Evolutionary conservation across 2,113 vertebrate species (phyloP).

Genomic region (Catharus minimus): DNA sequence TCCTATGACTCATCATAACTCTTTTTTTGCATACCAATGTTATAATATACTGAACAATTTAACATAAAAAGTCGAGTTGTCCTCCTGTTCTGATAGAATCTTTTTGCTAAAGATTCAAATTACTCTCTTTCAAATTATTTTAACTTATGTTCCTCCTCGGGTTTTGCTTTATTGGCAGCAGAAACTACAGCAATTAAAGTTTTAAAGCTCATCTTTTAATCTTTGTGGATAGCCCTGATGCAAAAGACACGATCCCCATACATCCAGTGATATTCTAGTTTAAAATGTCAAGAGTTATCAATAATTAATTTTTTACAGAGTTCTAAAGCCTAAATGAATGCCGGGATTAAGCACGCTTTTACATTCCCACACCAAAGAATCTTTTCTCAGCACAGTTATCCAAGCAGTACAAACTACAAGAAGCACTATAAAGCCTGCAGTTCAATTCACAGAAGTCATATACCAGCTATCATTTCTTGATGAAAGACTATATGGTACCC

Average conservation of each 20-base stretch:
- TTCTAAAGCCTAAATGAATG: neutral
- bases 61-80: conserved; percentile 7
- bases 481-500: neutral
- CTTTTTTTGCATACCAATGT: conserved; percentile 20
- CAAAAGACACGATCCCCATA: neutral
- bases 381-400: neutral
- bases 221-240: neutral
- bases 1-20: conserved; percentile 56
- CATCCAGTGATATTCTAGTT: neutral
- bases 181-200: neutral
- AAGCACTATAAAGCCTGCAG: neutral
- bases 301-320: neutral
- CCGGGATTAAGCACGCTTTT: neutral
- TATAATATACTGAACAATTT: neutral
- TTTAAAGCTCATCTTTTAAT: neutral
- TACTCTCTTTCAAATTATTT: neutral
- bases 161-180: neutral
- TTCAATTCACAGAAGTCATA: neutral
- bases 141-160: neutral
- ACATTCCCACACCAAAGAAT: neutral
- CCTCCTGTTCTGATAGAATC: neutral
- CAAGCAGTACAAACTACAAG: neutral
- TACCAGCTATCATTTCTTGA: neutral
- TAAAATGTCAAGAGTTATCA: neutral
- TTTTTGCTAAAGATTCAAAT: neutral